A percentile compares a stretch with the other conserved stretches of the same genome.
Evolutionary conservation across 1,140 invertebrate species (phyloP).

Genomic region (Akabosia matsudoensis): DNA sequence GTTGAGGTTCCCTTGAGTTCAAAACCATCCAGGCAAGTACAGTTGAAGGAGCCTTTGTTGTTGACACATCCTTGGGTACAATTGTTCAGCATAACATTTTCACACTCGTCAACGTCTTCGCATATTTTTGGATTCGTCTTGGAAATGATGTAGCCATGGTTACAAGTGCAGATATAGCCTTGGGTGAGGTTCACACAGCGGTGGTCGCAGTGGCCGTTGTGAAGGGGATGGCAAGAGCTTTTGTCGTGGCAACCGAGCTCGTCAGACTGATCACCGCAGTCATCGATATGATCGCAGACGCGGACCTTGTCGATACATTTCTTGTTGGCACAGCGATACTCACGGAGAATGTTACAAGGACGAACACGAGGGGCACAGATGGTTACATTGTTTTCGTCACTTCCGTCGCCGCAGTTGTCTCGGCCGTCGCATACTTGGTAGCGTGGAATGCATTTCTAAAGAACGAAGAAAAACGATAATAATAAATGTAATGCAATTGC

Average conservation of each 20-base stretch:
- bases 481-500: neutral
- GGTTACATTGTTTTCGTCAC: slow-evolving; percentile 89
- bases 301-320: slow-evolving; percentile 76
- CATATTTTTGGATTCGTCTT: slow-evolving; percentile 55
- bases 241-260: slow-evolving; percentile 77
- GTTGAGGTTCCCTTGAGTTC: slow-evolving; percentile 75
- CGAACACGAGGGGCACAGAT: slow-evolving; percentile 69
- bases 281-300: slow-evolving; percentile 81
- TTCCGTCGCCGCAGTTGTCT: slow-evolving; percentile 89
- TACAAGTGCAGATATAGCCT: slow-evolving; percentile 85
- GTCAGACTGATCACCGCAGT: slow-evolving; percentile 44
- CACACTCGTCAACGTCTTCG: slow-evolving; percentile 77
- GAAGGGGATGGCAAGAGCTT: slow-evolving; percentile 66
- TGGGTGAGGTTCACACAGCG: slow-evolving; percentile 80
- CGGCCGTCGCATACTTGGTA: slow-evolving; percentile 79
- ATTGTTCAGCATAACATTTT: slow-evolving; percentile 67
- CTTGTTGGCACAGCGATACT: slow-evolving; percentile 77
- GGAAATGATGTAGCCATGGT: slow-evolving; percentile 77
- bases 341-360: slow-evolving; percentile 64
- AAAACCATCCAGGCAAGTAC: slow-evolving; percentile 81
- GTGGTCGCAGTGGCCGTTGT: slow-evolving; percentile 88
- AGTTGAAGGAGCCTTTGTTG: slow-evolving; percentile 82
- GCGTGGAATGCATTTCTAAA: slow-evolving; percentile 71
- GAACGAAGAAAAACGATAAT: slow-evolving; percentile 1
- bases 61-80: slow-evolving; percentile 91